Percentiles rank a stretch among this genome's conserved stretches.
Evolutionary conservation across 2,113 vertebrate species (phyloP).

Genomic region (Hippocampus barbouri): DNA sequence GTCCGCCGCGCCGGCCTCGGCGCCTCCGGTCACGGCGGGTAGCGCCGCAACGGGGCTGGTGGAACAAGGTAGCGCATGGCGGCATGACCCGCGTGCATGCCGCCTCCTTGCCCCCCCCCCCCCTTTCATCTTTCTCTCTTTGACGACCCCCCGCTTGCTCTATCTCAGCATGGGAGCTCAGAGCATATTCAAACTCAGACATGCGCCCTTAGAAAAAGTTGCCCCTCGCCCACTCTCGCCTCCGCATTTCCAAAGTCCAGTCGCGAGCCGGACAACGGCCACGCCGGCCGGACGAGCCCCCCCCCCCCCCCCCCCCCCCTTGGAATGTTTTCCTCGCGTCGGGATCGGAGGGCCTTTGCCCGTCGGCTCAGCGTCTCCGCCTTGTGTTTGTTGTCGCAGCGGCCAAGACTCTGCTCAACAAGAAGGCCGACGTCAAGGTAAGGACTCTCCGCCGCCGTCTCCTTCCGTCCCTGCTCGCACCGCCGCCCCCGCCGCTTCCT

Average conservation of each 20-base stretch:
- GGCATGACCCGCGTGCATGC: slow-evolving; percentile 63
- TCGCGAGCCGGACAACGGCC: background rate
- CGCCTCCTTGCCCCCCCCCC: slow-evolving; percentile 26
- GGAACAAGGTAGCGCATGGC: slow-evolving; percentile 90
- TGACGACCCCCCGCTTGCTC: background rate
- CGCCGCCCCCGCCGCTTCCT: background rate
- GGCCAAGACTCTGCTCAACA: slow-evolving; percentile 71
- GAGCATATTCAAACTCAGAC: slow-evolving; percentile 22
- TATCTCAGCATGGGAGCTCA: slow-evolving; percentile 54
- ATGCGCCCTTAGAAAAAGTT: too few relatives aligned
- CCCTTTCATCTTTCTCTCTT: too few relatives aligned
- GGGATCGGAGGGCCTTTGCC: too few relatives aligned
- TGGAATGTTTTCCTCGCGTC: background rate
- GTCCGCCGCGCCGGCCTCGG: slow-evolving; percentile 89
- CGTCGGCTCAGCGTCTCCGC: background rate
- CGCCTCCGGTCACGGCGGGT: slow-evolving; percentile 78
- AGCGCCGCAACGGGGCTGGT: slow-evolving; percentile 83
- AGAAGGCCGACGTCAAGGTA: slow-evolving; percentile 73
- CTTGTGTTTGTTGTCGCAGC: slow-evolving; percentile 55
- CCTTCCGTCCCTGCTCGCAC: background rate
- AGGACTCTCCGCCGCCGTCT: slow-evolving; percentile 3
- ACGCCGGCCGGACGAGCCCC: slow-evolving; percentile 24
- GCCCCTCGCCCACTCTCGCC: too few relatives aligned
- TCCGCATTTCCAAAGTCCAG: too few relatives aligned
- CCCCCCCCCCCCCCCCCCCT: slow-evolving; percentile 25